Evolutionary conservation across 2,113 vertebrate species (phyloP).

Genomic region (Ptychochromis oligacanthus): DNA sequence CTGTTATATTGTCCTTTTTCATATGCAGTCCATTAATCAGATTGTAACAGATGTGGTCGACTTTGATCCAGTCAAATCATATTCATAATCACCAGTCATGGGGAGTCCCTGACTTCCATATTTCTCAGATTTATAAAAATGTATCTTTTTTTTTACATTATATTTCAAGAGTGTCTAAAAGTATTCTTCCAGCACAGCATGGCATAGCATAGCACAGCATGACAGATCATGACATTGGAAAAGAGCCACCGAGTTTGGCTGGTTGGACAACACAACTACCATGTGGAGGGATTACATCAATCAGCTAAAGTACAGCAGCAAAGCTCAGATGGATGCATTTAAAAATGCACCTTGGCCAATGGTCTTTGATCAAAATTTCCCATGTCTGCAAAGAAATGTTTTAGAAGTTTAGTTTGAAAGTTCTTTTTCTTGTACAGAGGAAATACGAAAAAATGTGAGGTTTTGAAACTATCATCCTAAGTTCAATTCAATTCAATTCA

Average conservation of each 20-base stretch:
- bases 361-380: conserved; percentile 9
- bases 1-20: too few species aligned
- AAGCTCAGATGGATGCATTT: background rate
- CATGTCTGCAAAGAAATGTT: background rate
- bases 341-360: conserved; percentile 6
- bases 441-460: background rate
- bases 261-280: background rate
- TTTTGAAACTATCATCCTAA: background rate
- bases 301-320: background rate
- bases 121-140: background rate
- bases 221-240: background rate
- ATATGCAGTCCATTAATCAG: too few species aligned
- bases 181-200: background rate
- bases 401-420: background rate
- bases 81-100: too few species aligned
- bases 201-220: background rate
- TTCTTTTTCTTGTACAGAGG: background rate
- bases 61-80: too few species aligned
- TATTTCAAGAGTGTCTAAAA: background rate
- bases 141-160: background rate
- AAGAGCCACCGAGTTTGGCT: background rate
- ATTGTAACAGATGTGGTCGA: too few species aligned
- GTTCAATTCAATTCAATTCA: too few species aligned
- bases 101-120: background rate
- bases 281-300: background rate